phyloP scores from a whole-genome alignment of 2,113 vertebrate genomes.

The Anoplopoma fimbria region DNA sequence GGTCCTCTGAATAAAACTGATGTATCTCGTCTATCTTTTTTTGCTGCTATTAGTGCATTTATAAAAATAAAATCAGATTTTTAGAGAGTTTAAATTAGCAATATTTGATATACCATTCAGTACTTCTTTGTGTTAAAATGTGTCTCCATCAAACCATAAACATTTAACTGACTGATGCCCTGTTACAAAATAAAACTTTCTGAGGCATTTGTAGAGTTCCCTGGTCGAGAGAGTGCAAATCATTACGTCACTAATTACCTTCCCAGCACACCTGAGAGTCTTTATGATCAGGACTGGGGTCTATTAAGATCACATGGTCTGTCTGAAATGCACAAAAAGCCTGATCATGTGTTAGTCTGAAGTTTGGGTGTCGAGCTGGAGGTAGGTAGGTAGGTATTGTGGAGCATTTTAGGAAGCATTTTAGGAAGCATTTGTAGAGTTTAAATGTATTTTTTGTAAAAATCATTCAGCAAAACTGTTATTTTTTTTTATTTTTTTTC shows the following conservation, averaged over 20 bases:
- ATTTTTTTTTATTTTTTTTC: no score
- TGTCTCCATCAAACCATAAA: neutral
- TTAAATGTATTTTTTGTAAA: neutral
- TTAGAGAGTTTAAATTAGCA: neutral
- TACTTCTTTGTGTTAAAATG: no score
- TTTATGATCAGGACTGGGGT: neutral
- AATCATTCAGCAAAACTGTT: neutral
- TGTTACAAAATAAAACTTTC: neutral
- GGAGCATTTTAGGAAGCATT: neutral
- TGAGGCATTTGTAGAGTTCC: neutral
- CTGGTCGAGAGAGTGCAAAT: neutral
- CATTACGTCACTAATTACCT: neutral
- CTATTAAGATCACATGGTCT: constrained; percentile 6
- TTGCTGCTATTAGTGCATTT: no score
- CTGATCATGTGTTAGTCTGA: neutral
- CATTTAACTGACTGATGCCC: neutral
- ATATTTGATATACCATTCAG: neutral
- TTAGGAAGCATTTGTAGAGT: neutral
- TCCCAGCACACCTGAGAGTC: constrained; percentile 29
- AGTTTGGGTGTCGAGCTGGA: constrained; percentile 15
- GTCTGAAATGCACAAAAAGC: constrained; percentile 38
- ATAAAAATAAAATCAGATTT: no score
- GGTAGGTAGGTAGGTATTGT: constrained; percentile 59
- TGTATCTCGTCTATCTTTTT: no score
- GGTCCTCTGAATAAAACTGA: no score